These are phyloP conservation scores for Eupithecia subfuscata DNA, from an alignment of 2,888 invertebrate species.

Conservation along the genomic window DNA sequence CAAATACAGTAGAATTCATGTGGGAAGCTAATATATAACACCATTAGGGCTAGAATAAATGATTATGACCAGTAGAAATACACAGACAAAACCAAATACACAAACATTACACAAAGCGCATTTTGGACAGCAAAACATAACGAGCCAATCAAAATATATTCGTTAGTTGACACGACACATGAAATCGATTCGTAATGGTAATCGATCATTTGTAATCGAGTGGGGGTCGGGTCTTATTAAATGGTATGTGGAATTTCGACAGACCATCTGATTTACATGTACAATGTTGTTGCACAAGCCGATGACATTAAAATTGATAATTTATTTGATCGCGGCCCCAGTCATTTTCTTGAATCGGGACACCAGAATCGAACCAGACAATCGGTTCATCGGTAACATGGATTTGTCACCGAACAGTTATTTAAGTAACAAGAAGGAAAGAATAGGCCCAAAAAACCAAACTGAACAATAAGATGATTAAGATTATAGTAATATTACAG, in stretches of 20 bases:
- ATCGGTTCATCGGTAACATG: not conserved
- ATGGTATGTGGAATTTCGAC: conserved; percentile 28
- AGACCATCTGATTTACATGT: conserved; percentile 33
- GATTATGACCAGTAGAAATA: not conserved
- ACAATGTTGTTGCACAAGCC: conserved; percentile 27
- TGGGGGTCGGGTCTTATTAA: conserved; percentile 55
- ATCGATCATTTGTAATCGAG: conserved; percentile 66
- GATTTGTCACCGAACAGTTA: not conserved
- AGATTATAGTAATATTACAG: not conserved
- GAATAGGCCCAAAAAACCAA: not conserved
- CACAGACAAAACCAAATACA: conserved; percentile 10
- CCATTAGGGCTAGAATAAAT: not conserved
- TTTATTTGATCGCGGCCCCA: conserved; percentile 16
- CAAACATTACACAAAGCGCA: conserved; percentile 1
- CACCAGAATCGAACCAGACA: not conserved
- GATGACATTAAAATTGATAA: conserved; percentile 33
- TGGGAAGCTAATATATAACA: conserved; percentile 11
- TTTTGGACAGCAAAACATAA: conserved; percentile 40
- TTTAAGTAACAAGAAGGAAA: not conserved
- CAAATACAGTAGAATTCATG: not conserved
- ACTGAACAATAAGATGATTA: not conserved
- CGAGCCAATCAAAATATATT: conserved; percentile 55
- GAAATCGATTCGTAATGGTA: conserved; percentile 64
- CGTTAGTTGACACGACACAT: conserved; percentile 52
- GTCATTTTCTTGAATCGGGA: conserved; percentile 10